phyloP scores from a whole-genome alignment of 37 sponge, comb jelly and placozoan species.

The Spongia lamella region DNA sequence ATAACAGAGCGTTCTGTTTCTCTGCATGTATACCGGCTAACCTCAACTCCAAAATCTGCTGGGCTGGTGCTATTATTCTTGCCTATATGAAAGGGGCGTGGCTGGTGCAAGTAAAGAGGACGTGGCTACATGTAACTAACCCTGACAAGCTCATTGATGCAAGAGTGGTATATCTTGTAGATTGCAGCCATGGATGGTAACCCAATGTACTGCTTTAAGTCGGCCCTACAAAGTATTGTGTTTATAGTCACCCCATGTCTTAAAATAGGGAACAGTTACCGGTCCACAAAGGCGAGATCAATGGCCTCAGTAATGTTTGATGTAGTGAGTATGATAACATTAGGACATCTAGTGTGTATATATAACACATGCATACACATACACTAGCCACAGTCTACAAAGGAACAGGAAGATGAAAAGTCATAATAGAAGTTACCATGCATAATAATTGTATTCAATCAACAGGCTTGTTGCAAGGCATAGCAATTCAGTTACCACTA shows the following conservation, averaged over 20 bases:
- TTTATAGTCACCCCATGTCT: not conserved
- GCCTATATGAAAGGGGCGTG: conserved; percentile 28
- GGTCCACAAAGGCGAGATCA: conserved; percentile 98
- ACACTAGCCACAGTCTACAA: too few relatives aligned
- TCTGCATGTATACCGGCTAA: not conserved
- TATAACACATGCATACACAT: too few relatives aligned
- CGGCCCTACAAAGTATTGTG: conserved; percentile 62
- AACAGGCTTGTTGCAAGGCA: too few relatives aligned
- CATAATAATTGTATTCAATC: too few relatives aligned
- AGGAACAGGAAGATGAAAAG: too few relatives aligned
- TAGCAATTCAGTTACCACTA: too few relatives aligned
- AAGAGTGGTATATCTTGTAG: conserved; percentile 88
- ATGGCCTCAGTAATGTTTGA: conserved; percentile 97
- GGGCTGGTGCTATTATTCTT: conserved; percentile 65
- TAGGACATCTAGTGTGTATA: conserved; percentile 62
- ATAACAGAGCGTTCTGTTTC: not conserved
- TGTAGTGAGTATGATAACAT: conserved; percentile 97
- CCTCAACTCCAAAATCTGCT: conserved; percentile 79
- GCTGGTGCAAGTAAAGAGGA: not conserved
- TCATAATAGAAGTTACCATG: too few relatives aligned
- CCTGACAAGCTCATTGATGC: conserved; percentile 82
- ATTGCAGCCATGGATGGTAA: conserved; percentile 79
- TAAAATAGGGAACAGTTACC: conserved; percentile 40
- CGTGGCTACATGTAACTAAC: conserved; percentile 36
- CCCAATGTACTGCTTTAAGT: conserved; percentile 99